Conservation (phyloP, 1,140 invertebrate genomes). For the Protaetia brevitarsis region DNA sequence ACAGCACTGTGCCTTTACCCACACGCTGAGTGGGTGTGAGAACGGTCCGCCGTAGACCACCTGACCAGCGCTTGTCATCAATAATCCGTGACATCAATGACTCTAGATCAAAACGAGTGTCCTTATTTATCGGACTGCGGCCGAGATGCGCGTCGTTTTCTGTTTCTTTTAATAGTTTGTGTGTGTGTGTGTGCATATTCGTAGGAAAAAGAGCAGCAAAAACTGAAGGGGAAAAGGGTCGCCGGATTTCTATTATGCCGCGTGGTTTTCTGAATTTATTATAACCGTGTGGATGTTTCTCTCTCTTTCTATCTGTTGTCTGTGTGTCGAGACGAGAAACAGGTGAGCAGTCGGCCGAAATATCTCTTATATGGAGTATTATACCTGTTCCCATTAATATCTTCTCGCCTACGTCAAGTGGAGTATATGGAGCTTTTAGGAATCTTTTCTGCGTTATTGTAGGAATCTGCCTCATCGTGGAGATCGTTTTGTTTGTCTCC, state of each 20-base stretch:
- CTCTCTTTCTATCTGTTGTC: background rate
- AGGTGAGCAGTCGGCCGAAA: conserved; percentile 3
- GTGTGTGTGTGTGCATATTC: background rate
- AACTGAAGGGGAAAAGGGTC: background rate
- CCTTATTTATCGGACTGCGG: conserved; percentile 36
- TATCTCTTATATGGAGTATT: too few species aligned
- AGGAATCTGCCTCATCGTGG: too few species aligned
- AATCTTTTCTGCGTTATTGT: too few species aligned
- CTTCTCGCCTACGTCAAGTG: conserved; percentile 3
- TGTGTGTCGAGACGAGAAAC: background rate
- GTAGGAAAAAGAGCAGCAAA: background rate
- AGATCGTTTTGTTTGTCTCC: too few species aligned
- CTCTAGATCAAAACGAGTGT: conserved; percentile 37
- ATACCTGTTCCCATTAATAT: conserved; percentile 22
- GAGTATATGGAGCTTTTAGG: conserved; percentile 3
- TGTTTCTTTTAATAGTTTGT: too few species aligned
- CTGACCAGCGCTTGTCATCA: conserved; percentile 44
- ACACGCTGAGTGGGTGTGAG: conserved; percentile 35
- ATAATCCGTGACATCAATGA: conserved; percentile 44
- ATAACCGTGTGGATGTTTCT: background rate
- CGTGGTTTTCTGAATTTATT: conserved; percentile 23
- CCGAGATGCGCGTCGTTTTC: too few species aligned
- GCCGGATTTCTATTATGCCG: background rate
- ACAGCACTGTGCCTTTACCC: background rate
- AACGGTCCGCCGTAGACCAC: conserved; percentile 26